Evolutionary conservation across 2,797 vertebrate genomes (phyloP).

Genomic region (Bovichtus diacanthus): DNA sequence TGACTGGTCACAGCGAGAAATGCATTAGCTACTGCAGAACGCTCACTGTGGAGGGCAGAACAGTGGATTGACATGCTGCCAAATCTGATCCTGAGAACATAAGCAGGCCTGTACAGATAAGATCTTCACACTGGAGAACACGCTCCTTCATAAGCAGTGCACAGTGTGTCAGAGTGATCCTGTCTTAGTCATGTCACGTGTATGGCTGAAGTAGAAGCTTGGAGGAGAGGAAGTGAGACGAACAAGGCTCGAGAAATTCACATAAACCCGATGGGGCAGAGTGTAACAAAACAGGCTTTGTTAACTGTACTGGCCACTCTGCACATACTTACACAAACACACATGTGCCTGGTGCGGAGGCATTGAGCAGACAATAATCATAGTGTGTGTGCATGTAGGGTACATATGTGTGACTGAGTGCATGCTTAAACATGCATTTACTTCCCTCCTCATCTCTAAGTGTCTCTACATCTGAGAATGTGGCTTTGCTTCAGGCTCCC

Average conservation of each 20-base stretch:
- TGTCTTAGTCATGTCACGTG: conserved; percentile 1
- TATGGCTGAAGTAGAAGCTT: background rate
- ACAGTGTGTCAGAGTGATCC: background rate
- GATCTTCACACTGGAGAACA: conserved; percentile 17
- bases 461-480: conserved; percentile 72
- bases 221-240: conserved; percentile 24
- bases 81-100: conserved; percentile 40
- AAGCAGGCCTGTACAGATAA: conserved; percentile 32
- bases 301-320: conserved; percentile 39
- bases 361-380: conserved; percentile 33
- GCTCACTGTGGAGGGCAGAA: background rate
- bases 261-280: conserved; percentile 46
- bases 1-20: background rate
- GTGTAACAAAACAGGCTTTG: conserved; percentile 71
- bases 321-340: conserved; percentile 19
- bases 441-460: conserved; percentile 42
- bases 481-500: conserved; percentile 68
- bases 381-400: conserved; percentile 26
- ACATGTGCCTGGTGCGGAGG: background rate
- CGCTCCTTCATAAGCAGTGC: background rate
- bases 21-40: background rate
- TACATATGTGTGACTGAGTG: conserved; percentile 30
- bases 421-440: conserved; percentile 47
- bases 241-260: conserved; percentile 58
- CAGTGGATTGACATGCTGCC: conserved; percentile 13